Evolutionary conservation across 2,113 vertebrate species (phyloP).

Genomic region (Saguinus midas): DNA sequence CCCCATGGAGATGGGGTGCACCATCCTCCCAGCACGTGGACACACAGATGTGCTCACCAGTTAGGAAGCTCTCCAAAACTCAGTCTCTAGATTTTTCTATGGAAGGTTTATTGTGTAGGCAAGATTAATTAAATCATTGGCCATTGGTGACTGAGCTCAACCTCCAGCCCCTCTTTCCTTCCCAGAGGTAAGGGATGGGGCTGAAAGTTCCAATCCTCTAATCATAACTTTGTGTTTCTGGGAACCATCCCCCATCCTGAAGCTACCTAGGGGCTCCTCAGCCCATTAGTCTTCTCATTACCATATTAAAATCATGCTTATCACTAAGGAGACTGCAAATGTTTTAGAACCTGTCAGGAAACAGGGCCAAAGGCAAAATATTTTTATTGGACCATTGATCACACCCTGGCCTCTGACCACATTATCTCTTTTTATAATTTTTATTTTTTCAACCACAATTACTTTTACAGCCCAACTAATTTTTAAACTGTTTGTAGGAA

Average conservation of each 20-base stretch:
- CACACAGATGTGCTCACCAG: accelerated
- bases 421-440: too few species aligned
- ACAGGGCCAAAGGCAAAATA: not conserved
- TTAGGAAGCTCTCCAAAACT: not conserved
- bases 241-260: not conserved
- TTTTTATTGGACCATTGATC: not conserved
- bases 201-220: not conserved
- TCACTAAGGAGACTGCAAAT: not conserved
- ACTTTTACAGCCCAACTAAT: too few species aligned
- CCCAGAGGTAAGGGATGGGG: accelerated
- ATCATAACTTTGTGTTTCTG: not conserved
- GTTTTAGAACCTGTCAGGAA: not conserved
- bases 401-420: not conserved
- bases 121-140: not conserved
- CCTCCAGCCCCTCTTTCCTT: not conserved
- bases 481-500: too few species aligned
- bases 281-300: not conserved
- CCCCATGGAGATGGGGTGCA: too few species aligned
- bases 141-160: not conserved
- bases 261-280: too few species aligned
- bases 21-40: not conserved
- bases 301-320: not conserved
- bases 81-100: not conserved
- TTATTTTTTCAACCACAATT: too few species aligned
- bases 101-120: not conserved